Percentiles rank a stretch among this genome's conserved stretches.
Conservation (phyloP, 2,888 invertebrate species). For the Parelbella ahira region DNA sequence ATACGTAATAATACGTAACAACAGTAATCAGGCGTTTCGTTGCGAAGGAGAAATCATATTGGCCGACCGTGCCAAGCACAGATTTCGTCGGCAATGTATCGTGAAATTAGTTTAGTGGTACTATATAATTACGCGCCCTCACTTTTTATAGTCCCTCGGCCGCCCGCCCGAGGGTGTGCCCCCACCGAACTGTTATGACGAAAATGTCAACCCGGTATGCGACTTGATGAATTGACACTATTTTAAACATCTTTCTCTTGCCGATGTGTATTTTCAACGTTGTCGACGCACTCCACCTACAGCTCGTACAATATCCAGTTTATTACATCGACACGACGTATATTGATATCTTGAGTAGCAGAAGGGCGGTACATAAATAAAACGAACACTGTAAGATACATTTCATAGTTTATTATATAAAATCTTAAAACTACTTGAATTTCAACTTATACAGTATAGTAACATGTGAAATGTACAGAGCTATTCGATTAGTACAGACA, state of each 20-base stretch:
- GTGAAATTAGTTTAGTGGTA: conserved; percentile 81
- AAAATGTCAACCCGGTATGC: conserved; percentile 76
- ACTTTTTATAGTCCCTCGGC: conserved; percentile 68
- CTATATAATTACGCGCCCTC: conserved; percentile 78
- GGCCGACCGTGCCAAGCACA: conserved; percentile 74
- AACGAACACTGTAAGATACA: conserved; percentile 65
- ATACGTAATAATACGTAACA: conserved; percentile 73
- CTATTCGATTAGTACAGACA: conserved; percentile 72
- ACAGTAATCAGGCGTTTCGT: conserved; percentile 69
- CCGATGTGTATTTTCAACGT: conserved; percentile 20
- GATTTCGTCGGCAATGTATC: conserved; percentile 80
- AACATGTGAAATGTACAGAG: conserved; percentile 79
- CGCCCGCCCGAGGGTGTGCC: conserved; percentile 44
- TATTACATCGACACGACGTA: background rate
- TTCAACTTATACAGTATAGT: conserved; percentile 71
- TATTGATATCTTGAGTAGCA: background rate
- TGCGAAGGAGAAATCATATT: conserved; percentile 72
- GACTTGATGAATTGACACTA: conserved; percentile 78
- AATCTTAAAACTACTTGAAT: conserved; percentile 76
- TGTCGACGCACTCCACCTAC: background rate
- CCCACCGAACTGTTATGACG: conserved; percentile 68
- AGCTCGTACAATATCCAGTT: background rate
- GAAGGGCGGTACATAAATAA: conserved; percentile 38
- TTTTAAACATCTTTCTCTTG: conserved; percentile 59
- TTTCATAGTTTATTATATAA: conserved; percentile 81